Evolutionary conservation across 1,140 invertebrate species (phyloP), one percentile per base, ranked within the genome.

Genomic region (Nautilus pompilius): DNA sequence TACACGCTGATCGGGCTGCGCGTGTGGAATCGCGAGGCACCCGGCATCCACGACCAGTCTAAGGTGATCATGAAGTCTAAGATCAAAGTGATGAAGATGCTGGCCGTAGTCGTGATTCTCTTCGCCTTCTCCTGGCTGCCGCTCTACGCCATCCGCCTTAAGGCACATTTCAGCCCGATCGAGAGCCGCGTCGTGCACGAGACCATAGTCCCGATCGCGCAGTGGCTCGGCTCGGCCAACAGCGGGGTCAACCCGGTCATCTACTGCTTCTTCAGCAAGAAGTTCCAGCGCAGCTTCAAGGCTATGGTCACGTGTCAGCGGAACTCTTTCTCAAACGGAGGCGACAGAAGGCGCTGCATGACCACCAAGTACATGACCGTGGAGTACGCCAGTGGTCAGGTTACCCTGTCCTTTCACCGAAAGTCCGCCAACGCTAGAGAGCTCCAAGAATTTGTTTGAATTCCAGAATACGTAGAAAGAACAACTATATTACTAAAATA

Each of bases 231-330:
- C 0, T 89, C 93, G 0, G 93, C 94, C n/a, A 98, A 98, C 80
- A 96, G 93, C 33, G 97, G 94, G 85, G 94, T 98, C 67, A 99
- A 99, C 83, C 96, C 96, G 0, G 90, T 97, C 49, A 87, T 99
- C n/a, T 98, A 99, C 82, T 93, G 94, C 0, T 96, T 95, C 81
- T 96, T 97, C 84, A 97, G 96, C 80, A 95, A 96, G 71, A 98
- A 98, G 79, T 98, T 95, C 78, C 86, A 95, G 0, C 88, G 90
- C 20, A 93, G 95, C 1, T 97, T 98, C 80, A 65, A 64, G 32
- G 60, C 58, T 1, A 64, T 76, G 66, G 51, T 71, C 0, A 66
- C 61, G 46, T 73, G 67, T 56, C 57, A 55, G n/a, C 45, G 46
- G n/a, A 20, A 48, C 22, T 26, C 20, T n/a, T 36, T 58, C 17